A percentile compares a stretch with the other conserved stretches of the same genome.
These are phyloP conservation scores for Pelodytes ibericus DNA, from an alignment of 2,797 vertebrate species.

Conservation along the genomic window DNA sequence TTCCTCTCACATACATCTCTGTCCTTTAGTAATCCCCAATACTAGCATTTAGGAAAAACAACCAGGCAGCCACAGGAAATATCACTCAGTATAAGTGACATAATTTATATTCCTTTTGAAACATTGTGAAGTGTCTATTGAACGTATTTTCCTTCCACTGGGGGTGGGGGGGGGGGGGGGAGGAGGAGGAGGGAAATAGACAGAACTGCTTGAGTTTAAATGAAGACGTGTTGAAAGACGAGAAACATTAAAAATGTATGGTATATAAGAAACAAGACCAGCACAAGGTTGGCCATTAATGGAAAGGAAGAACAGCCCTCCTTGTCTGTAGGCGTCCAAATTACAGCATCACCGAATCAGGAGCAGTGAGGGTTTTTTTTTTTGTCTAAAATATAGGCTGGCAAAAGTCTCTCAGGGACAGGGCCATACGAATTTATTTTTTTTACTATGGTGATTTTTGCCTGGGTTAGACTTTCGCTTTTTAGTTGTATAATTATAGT, in stretches of 20 bases:
- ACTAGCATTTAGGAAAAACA: conserved; percentile 9
- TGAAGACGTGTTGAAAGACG: conserved; percentile 69
- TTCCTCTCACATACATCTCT: background rate
- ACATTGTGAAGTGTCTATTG: conserved; percentile 42
- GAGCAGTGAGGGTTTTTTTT: background rate
- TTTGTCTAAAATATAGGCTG: too few relatives aligned
- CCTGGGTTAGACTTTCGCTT: too few relatives aligned
- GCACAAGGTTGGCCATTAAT: conserved; percentile 54
- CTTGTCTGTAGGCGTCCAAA: conserved; percentile 58
- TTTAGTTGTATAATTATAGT: too few relatives aligned
- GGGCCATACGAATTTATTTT: too few relatives aligned
- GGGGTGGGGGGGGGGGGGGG: too few relatives aligned
- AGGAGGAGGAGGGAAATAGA: background rate
- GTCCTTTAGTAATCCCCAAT: conserved; percentile 7
- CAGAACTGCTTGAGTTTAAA: conserved; percentile 42
- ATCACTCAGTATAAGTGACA: conserved; percentile 42
- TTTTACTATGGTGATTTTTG: too few relatives aligned
- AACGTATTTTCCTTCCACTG: conserved; percentile 23
- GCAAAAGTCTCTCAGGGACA: too few relatives aligned
- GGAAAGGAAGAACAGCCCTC: conserved; percentile 64
- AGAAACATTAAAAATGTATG: conserved; percentile 49
- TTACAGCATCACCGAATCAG: background rate
- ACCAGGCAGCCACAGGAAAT: conserved; percentile 40
- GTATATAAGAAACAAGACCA: conserved; percentile 52
- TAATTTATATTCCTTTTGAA: conserved; percentile 35